Conservation (phyloP, 1,140 invertebrate species). For the Aradophagus sp. region DNA sequence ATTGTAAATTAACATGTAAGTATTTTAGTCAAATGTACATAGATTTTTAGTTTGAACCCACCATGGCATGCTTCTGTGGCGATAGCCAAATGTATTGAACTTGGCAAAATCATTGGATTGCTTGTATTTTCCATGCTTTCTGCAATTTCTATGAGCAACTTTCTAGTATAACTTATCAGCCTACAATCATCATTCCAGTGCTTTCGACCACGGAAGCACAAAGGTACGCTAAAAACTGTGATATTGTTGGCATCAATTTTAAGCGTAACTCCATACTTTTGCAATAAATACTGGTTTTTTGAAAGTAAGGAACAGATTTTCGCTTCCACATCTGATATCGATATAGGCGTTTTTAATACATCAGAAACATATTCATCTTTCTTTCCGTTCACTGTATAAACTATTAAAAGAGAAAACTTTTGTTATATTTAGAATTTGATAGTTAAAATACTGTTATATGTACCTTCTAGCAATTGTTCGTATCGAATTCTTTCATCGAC, state of each 20-base stretch:
- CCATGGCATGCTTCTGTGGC: conserved; percentile 72
- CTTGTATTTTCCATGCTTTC: conserved; percentile 50
- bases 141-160: conserved; percentile 64
- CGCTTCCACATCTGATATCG: conserved; percentile 55
- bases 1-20: conserved; percentile 8
- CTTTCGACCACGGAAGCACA: conserved; percentile 64
- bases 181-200: conserved; percentile 47
- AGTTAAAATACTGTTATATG: neutral
- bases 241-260: conserved; percentile 49
- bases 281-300: conserved; percentile 49
- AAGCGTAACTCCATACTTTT: conserved; percentile 64
- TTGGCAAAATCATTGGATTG: conserved; percentile 59
- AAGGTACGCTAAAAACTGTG: conserved; percentile 61
- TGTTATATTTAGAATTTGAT: neutral
- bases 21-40: too few relatives aligned
- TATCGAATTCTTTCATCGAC: conserved; percentile 72
- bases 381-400: conserved; percentile 60
- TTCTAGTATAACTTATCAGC: conserved; percentile 50
- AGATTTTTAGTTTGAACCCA: too few relatives aligned
- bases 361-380: conserved; percentile 56
- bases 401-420: conserved; percentile 54
- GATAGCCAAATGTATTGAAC: conserved; percentile 68
- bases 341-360: conserved; percentile 59
- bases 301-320: conserved; percentile 50
- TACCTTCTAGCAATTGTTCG: conserved; percentile 68